Percentiles rank a stretch among this genome's conserved stretches.
These are phyloP conservation scores for Lamellibrachia satsuma DNA, from an alignment of 2,888 invertebrate genomes.

Conservation along the genomic window DNA sequence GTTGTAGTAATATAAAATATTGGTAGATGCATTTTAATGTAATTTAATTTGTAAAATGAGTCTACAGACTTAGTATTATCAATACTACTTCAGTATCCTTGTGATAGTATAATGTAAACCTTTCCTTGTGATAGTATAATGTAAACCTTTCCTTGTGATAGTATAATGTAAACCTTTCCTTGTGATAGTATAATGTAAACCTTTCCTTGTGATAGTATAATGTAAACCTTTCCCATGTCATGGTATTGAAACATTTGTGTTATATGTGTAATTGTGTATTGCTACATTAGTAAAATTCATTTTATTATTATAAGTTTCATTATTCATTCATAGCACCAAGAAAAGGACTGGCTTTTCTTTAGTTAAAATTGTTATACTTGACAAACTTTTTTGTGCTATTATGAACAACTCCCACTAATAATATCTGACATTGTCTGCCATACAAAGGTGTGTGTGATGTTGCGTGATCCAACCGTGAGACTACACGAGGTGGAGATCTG, in stretches of 20 bases:
- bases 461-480: conserved; percentile 73
- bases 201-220: too few relatives aligned
- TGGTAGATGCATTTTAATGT: background rate
- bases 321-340: too few relatives aligned
- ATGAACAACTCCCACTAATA: background rate
- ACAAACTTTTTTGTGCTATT: background rate
- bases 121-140: background rate
- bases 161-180: too few relatives aligned
- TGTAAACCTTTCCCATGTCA: too few relatives aligned
- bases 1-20: background rate
- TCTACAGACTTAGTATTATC: background rate
- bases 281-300: too few relatives aligned
- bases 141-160: background rate
- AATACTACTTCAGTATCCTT: background rate
- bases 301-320: too few relatives aligned
- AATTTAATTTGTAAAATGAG: background rate
- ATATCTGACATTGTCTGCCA: background rate
- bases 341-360: too few relatives aligned
- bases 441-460: conserved; percentile 74
- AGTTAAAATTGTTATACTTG: too few relatives aligned
- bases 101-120: background rate
- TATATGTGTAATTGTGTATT: too few relatives aligned
- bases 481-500: conserved; percentile 76
- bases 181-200: background rate
- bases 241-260: too few relatives aligned